Conservation (phyloP, 1,140 invertebrate genomes). For the Trichonephila clavata region DNA sequence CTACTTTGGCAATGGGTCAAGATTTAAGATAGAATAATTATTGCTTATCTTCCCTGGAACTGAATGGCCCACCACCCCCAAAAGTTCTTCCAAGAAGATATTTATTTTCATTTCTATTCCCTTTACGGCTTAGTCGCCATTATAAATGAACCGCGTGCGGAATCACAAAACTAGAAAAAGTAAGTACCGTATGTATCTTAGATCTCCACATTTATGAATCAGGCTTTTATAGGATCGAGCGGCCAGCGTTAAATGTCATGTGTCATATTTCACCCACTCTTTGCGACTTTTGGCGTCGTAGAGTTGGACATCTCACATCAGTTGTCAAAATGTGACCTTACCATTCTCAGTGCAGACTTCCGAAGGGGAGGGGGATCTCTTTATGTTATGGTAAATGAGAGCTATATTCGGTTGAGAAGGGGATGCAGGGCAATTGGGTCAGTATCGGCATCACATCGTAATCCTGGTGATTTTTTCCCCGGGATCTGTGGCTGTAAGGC, state of each 20-base stretch:
- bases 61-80: not conserved
- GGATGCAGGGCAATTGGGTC: conserved; percentile 50
- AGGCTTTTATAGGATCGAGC: conserved; percentile 49
- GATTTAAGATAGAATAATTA: conserved; percentile 68
- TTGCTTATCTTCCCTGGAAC: conserved; percentile 53
- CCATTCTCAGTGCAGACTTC: not conserved
- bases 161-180: conserved; percentile 12
- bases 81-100: not conserved
- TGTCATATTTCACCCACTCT: conserved; percentile 68
- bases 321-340: conserved; percentile 65
- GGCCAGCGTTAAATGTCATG: conserved; percentile 64
- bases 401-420: not conserved
- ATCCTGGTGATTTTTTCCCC: conserved; percentile 54
- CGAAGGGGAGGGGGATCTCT: not conserved
- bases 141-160: conserved; percentile 55
- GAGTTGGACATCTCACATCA: conserved; percentile 70
- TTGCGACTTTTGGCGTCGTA: conserved; percentile 69
- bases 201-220: conserved; percentile 68
- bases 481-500: not conserved
- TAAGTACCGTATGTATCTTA: not conserved
- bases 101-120: conserved; percentile 69
- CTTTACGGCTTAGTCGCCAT: conserved; percentile 70
- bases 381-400: conserved; percentile 66
- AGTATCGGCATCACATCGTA: conserved; percentile 46
- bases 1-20: conserved; percentile 60